Percentiles rank a stretch among this genome's conserved stretches.
These are phyloP conservation scores for Teleogryllus occipitalis DNA, from an alignment of 1,140 invertebrate genomes.

Conservation along the genomic window DNA sequence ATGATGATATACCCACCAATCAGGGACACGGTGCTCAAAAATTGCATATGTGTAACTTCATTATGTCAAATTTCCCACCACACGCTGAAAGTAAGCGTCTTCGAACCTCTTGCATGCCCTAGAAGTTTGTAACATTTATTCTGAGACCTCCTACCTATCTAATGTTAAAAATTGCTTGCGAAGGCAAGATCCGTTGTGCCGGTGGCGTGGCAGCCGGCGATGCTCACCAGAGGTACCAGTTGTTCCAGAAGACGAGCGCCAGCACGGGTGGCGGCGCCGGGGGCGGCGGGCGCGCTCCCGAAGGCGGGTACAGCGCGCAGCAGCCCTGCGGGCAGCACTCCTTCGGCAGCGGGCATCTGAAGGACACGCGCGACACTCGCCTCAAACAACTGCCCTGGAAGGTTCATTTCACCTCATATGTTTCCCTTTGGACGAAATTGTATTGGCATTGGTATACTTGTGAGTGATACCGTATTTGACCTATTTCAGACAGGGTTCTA, in stretches of 20 bases:
- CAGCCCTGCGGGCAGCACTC: slow-evolving; percentile 64
- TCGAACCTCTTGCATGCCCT: neutral
- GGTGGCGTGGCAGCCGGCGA: neutral
- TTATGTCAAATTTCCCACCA: neutral
- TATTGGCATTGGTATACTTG: too few species aligned
- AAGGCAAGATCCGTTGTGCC: slow-evolving; percentile 26
- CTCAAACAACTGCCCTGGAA: too few species aligned
- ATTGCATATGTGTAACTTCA: neutral
- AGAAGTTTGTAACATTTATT: neutral
- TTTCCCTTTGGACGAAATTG: too few species aligned
- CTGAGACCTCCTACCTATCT: neutral
- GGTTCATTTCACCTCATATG: too few species aligned
- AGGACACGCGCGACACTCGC: too few species aligned
- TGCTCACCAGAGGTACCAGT: slow-evolving; percentile 42
- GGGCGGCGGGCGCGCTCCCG: slow-evolving; percentile 38
- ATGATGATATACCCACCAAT: too few species aligned
- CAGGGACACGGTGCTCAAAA: neutral
- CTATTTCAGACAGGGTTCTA: too few species aligned
- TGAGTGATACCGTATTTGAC: too few species aligned
- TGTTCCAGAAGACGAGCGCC: slow-evolving; percentile 42
- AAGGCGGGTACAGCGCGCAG: slow-evolving; percentile 46
- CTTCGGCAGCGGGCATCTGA: slow-evolving; percentile 53
- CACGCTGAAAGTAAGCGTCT: neutral
- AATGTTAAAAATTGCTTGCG: slow-evolving; percentile 23
- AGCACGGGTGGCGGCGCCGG: slow-evolving; percentile 38